Evolutionary conservation across 2,888 invertebrate species (phyloP), one percentile per base, ranked within the genome.

Genomic region (Pyralis farinalis): DNA sequence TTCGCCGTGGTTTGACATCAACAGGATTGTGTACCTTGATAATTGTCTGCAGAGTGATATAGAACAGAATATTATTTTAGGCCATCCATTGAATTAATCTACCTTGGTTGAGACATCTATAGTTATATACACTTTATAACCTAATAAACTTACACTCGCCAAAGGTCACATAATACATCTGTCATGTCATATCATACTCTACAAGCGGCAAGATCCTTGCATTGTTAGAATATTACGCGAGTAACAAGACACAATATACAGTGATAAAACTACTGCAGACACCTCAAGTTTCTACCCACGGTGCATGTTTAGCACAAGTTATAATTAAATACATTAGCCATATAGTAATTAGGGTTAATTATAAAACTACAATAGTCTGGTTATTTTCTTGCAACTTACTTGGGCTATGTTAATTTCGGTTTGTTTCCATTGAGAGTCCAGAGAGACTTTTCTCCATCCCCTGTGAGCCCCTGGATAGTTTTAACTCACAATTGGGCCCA

Each of bases 311-410:
- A 65, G 57, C 48, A 70, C 70, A 67, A 70, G 68, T 67, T 62
- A 47, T 73, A 73, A 72, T 76, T 66, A 62, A 58, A 71, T 68
- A 68, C 67, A 60, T 60, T 63, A 68, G 57, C 57, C 55, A 58
- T 63, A 62, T 58, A 33, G 63, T 71, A 72, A 75, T 71, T 67
- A 70, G 60, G 57, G 42, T 47, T 49, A 57, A 61, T 64, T 63
- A 71, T 59, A 55, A 60, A n/a, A 63, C 62, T 59, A 57, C 53
- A 60, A 55, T 68, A 62, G 62, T 43, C 46, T 42, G 37, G 16
- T 27, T 42, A 38, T 27, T 39, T 34, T 39, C 39, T 44, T 42
- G 37, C 38, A 46, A 46, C 44, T 41, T 39, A 42, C 47, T 32
- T 46, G 42, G 39, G 35, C 38, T 32, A 50, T 50, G 41, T 34